A percentile compares a stretch with the other conserved stretches of the same genome.
Evolutionary conservation across 1,140 invertebrate species (phyloP).

Genomic region (Aethina tumida): DNA sequence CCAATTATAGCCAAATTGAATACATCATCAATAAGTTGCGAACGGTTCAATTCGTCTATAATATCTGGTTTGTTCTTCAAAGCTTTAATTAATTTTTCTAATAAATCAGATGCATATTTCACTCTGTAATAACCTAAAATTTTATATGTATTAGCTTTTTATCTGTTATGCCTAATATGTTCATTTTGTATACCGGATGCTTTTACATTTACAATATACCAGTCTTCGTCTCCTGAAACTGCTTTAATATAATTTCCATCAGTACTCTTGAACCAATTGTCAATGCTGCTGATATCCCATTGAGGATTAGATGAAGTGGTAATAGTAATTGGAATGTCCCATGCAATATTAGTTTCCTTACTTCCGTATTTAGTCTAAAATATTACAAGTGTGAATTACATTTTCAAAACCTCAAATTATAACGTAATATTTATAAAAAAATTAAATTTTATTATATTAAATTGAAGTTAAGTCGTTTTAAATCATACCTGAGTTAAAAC

Average conservation of each 20-base stretch:
- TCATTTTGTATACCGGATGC: constrained; percentile 4
- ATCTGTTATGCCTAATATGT: background rate
- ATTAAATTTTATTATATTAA: background rate
- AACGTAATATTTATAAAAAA: background rate
- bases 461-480: no score
- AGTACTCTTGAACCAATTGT: background rate
- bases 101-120: constrained; percentile 60
- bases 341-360: constrained; percentile 1
- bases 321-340: background rate
- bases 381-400: background rate
- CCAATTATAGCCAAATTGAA: constrained; percentile 46
- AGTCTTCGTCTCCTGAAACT: constrained; percentile 4
- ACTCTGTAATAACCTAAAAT: constrained; percentile 65
- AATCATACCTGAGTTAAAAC: constrained; percentile 9
- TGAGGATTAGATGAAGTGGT: no score
- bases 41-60: constrained; percentile 61
- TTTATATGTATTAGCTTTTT: background rate
- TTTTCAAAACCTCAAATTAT: background rate
- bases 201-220: constrained; percentile 10
- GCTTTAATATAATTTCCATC: background rate
- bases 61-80: constrained; percentile 39
- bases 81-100: constrained; percentile 47
- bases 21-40: constrained; percentile 71
- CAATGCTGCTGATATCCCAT: no score
- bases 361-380: constrained; percentile 4